Conservation (phyloP, 2,113 vertebrate genomes). For the Sander vitreus region DNA sequence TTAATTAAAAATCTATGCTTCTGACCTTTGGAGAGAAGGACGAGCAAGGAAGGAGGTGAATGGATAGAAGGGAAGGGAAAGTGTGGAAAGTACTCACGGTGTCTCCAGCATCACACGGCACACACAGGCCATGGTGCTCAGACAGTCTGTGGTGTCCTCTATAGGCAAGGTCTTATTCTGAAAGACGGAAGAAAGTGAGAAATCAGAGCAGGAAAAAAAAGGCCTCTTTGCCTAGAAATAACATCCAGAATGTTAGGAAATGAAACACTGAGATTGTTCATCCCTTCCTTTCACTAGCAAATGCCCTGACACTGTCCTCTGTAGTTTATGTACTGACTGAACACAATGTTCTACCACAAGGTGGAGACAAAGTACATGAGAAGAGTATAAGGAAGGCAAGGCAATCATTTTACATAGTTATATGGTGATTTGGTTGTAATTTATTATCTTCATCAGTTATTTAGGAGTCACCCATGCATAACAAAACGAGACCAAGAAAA, state of each 20-base stretch:
- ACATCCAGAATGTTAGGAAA: not conserved
- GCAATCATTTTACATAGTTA: not conserved
- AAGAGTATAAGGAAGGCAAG: not conserved
- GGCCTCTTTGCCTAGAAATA: not conserved
- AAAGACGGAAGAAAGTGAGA: not conserved
- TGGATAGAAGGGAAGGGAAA: not conserved
- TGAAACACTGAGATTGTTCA: too few species aligned
- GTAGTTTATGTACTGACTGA: not conserved
- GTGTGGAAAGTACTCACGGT: conserved; percentile 85
- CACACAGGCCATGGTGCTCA: conserved; percentile 96
- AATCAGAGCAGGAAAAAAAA: not conserved
- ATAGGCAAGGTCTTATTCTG: conserved; percentile 96
- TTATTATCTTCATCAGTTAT: too few species aligned
- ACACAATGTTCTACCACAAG: conserved; percentile 55
- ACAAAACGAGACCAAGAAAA: too few species aligned
- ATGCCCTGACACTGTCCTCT: not conserved
- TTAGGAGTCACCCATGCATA: too few species aligned
- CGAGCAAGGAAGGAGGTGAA: not conserved
- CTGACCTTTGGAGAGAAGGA: conserved; percentile 15
- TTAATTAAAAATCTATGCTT: conserved; percentile 33
- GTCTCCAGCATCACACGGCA: conserved; percentile 96
- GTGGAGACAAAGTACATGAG: conserved; percentile 53
- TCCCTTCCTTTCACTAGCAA: not conserved
- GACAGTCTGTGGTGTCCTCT: conserved; percentile 95
- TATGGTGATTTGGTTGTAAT: too few species aligned